A percentile compares a stretch with the other conserved stretches of the same genome.
phyloP scores from a whole-genome alignment of 1,140 invertebrate species.

The Tribolium castaneum region DNA sequence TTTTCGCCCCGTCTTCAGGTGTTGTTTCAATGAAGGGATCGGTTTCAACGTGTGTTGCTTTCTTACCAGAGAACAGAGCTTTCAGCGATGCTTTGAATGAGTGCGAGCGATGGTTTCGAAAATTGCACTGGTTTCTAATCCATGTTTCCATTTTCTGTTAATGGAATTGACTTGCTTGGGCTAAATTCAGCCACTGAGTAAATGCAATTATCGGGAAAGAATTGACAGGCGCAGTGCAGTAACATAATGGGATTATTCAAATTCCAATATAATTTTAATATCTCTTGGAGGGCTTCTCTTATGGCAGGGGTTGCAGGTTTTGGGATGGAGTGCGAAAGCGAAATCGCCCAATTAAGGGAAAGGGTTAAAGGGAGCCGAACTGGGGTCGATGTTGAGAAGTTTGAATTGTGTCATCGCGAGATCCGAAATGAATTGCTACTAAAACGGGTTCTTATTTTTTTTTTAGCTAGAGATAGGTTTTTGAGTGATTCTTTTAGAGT shows the following conservation, averaged over 20 bases:
- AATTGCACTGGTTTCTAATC: conserved; percentile 40
- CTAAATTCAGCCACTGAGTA: not conserved
- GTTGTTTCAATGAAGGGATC: conserved; percentile 17
- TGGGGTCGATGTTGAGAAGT: not conserved
- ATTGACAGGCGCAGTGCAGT: conserved; percentile 30
- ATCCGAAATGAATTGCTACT: conserved; percentile 39
- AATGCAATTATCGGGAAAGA: conserved; percentile 14
- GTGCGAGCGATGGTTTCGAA: conserved; percentile 13
- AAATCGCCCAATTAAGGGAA: not conserved
- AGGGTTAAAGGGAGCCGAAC: not conserved
- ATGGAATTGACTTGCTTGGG: not conserved
- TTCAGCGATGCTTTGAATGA: conserved; percentile 15
- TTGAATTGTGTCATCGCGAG: conserved; percentile 11
- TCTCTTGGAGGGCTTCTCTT: conserved; percentile 31
- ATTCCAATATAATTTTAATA: conserved; percentile 38
- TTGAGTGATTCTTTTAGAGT: conserved; percentile 16
- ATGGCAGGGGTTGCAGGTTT: not conserved
- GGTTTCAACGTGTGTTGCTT: not conserved
- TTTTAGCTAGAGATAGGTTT: not conserved
- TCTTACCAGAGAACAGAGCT: conserved; percentile 6
- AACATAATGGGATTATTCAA: conserved; percentile 35
- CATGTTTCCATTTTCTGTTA: conserved; percentile 35
- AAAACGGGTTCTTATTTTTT: conserved; percentile 32
- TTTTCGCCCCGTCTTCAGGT: conserved; percentile 39
- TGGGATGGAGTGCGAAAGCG: not conserved